phyloP scores from a whole-genome alignment of 2,113 vertebrate genomes.

The Hystrix cristata region DNA sequence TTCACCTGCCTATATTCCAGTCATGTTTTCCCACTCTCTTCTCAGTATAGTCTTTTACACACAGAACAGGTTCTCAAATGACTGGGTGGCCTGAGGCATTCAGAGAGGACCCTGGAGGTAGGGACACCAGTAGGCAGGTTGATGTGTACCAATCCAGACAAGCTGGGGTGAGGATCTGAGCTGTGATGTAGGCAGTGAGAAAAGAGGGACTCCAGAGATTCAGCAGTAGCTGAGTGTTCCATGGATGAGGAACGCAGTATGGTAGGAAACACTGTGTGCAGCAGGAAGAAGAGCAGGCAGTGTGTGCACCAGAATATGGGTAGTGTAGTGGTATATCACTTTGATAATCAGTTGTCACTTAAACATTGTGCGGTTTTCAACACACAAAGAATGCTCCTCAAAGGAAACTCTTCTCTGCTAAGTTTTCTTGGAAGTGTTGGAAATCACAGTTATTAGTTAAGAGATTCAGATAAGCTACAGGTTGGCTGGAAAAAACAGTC shows the following conservation, averaged over 20 bases:
- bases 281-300: background rate
- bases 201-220: background rate
- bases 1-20: background rate
- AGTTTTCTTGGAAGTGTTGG: background rate
- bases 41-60: background rate
- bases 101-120: background rate
- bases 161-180: background rate
- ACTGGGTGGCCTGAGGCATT: background rate
- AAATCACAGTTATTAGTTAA: background rate
- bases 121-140: fast-evolving
- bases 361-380: background rate
- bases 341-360: background rate
- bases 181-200: background rate
- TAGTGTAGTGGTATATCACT: background rate
- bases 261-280: fast-evolving
- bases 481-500: background rate
- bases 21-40: background rate
- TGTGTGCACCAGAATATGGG: too few relatives aligned
- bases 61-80: background rate
- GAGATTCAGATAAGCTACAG: background rate
- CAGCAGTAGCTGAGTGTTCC: fast-evolving
- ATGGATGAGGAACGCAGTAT: background rate
- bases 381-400: background rate
- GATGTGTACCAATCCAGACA: background rate
- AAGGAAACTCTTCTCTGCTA: background rate